A percentile compares a stretch with the other conserved stretches of the same genome.
These are phyloP conservation scores for Cremastobaeus sp. DNA, from an alignment of 2,888 invertebrate genomes.

Conservation along the genomic window DNA sequence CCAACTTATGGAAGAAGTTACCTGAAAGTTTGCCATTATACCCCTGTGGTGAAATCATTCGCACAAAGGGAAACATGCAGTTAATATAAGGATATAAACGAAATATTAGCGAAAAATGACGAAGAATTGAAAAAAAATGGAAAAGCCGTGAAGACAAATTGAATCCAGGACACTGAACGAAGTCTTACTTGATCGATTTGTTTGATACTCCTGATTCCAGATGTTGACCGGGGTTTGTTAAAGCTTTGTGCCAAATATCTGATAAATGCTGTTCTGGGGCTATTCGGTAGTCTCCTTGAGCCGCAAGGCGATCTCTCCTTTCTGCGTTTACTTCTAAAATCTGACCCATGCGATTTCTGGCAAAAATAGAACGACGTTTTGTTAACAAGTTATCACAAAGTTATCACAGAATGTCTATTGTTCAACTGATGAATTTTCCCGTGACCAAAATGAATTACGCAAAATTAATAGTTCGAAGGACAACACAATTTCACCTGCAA, in stretches of 20 bases:
- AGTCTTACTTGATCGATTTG: conserved; percentile 67
- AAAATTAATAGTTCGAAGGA: conserved; percentile 12
- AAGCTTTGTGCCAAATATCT: conserved; percentile 77
- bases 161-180: background rate
- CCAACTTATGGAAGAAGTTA: conserved; percentile 55
- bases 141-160: background rate
- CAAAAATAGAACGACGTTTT: background rate
- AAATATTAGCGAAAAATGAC: background rate
- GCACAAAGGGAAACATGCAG: background rate
- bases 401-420: background rate
- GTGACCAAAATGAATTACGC: background rate
- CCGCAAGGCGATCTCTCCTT: conserved; percentile 75
- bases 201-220: conserved; percentile 62
- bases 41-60: conserved; percentile 64
- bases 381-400: background rate
- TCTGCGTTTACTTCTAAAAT: conserved; percentile 77
- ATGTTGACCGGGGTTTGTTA: conserved; percentile 70
- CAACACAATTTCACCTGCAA: conserved; percentile 9
- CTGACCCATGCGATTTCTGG: conserved; percentile 70
- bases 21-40: conserved; percentile 78
- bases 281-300: conserved; percentile 74
- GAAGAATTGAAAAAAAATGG: background rate
- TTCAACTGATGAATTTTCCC: background rate
- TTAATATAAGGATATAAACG: background rate
- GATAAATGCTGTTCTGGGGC: conserved; percentile 76